phyloP scores from a whole-genome alignment of 1,140 invertebrate species.

The Bombus huntii region DNA sequence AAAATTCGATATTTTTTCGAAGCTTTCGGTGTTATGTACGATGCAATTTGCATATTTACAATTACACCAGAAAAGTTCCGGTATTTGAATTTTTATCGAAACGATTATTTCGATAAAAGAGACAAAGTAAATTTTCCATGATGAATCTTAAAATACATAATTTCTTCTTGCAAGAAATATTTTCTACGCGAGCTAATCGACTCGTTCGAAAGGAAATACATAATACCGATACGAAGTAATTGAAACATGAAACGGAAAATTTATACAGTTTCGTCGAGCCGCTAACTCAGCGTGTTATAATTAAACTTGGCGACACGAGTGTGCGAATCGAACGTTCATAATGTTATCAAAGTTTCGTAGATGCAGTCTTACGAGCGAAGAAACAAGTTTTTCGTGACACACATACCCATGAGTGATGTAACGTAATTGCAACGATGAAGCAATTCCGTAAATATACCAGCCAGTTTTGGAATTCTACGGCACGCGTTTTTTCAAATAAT shows the following conservation, averaged over 20 bases:
- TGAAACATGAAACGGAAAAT: neutral
- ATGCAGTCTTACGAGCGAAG: conserved; percentile 32
- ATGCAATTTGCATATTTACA: neutral
- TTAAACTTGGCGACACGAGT: neutral
- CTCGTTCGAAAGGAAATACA: neutral
- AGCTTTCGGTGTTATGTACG: neutral
- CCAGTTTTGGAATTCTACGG: conserved; percentile 36
- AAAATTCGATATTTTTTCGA: neutral
- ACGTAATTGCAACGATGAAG: conserved; percentile 53
- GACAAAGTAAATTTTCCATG: too few relatives aligned
- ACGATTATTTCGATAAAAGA: neutral
- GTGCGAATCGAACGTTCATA: neutral
- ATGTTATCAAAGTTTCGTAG: conserved; percentile 46
- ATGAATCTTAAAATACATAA: neutral
- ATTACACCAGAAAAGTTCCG: too few relatives aligned
- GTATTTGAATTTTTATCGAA: neutral
- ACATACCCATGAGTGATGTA: conserved; percentile 47
- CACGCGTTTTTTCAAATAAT: conserved; percentile 18
- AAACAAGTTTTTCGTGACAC: conserved; percentile 56
- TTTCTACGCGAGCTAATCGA: neutral
- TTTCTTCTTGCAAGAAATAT: neutral
- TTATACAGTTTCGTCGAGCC: neutral
- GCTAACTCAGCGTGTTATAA: neutral
- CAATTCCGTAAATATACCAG: conserved; percentile 49
- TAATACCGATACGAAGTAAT: neutral